phyloP scores from a whole-genome alignment of 2,888 invertebrate genomes.

The Cancer borealis region DNA sequence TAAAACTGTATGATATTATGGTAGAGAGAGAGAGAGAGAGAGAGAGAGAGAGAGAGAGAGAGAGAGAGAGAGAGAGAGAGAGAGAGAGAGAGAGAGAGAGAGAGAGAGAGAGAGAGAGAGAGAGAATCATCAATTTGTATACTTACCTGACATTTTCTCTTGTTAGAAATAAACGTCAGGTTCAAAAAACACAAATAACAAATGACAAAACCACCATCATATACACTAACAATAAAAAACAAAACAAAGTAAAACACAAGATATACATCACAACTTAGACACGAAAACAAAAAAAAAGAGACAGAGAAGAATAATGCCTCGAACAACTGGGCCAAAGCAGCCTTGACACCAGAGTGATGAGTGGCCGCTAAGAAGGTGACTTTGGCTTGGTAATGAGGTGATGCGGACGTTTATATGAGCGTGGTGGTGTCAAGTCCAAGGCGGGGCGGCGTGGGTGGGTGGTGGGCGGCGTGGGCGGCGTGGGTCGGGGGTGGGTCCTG shows the following conservation, averaged over 20 bases:
- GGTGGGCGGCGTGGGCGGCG: not conserved
- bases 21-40: not conserved
- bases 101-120: too few relatives aligned
- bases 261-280: too few relatives aligned
- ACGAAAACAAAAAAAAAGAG: too few relatives aligned
- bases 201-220: too few relatives aligned
- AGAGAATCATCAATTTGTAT: too few relatives aligned
- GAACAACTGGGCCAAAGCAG: not conserved
- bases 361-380: not conserved
- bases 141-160: too few relatives aligned
- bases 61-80: not conserved
- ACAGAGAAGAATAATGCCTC: not conserved
- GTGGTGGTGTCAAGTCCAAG: not conserved
- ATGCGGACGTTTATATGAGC: not conserved
- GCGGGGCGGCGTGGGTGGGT: not conserved
- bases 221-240: not conserved
- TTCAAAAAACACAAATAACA: too few relatives aligned
- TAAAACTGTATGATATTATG: not conserved
- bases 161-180: too few relatives aligned
- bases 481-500: too few relatives aligned
- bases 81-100: too few relatives aligned
- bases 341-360: not conserved
- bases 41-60: constrained; percentile 20
- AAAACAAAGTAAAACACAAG: not conserved
- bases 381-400: not conserved